These are phyloP conservation scores for Cosmia trapezina DNA, from an alignment of 2,888 invertebrate genomes.

Conservation along the genomic window DNA sequence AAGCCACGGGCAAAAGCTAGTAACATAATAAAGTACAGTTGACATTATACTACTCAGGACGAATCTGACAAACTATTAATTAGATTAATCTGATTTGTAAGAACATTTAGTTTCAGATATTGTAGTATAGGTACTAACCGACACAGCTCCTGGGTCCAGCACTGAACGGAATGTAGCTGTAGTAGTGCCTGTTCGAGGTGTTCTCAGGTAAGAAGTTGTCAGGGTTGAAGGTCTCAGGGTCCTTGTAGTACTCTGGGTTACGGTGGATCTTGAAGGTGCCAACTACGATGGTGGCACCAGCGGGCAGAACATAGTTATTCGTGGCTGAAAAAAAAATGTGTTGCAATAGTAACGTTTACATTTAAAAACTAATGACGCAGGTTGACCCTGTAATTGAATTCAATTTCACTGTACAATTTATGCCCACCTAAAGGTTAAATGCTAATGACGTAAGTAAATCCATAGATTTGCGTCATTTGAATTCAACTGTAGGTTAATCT, in stretches of 20 bases:
- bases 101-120: background rate
- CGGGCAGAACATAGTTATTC: constrained; percentile 92
- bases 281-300: constrained; percentile 93
- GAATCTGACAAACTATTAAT: no score
- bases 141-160: constrained; percentile 95
- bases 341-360: background rate
- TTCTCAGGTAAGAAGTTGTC: constrained; percentile 95
- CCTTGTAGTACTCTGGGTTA: constrained; percentile 91
- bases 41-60: background rate
- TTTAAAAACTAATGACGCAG: constrained; percentile 9
- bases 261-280: constrained; percentile 93
- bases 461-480: constrained; percentile 38
- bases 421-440: constrained; percentile 39
- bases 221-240: constrained; percentile 93
- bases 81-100: background rate
- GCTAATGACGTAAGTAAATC: constrained; percentile 38
- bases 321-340: constrained; percentile 84
- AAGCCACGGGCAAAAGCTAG: no score
- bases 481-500: constrained; percentile 19
- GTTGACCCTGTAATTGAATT: constrained; percentile 22
- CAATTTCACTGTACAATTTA: constrained; percentile 29
- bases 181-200: constrained; percentile 93
- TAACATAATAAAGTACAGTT: background rate
- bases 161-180: constrained; percentile 94
- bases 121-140: constrained; percentile 83